Conservation (phyloP, 2,113 vertebrate genomes). For the Dunckerocampus dactyliophorus region DNA sequence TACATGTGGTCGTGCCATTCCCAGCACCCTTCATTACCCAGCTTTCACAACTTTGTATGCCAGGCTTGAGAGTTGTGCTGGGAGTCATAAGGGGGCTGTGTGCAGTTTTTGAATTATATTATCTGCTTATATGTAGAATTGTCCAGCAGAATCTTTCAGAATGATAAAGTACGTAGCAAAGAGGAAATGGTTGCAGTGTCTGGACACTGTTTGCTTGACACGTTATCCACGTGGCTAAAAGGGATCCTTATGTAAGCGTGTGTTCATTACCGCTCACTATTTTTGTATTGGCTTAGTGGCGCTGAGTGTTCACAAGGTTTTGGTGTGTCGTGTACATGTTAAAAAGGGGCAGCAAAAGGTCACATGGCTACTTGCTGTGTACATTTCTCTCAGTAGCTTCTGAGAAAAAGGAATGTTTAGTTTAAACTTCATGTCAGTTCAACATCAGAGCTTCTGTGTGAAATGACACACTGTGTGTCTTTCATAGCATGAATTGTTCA, state of each 20-base stretch:
- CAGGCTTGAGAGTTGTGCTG: neutral
- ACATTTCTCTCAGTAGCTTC: too few species aligned
- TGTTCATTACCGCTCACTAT: slow-evolving; percentile 50
- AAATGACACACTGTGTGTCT: slow-evolving; percentile 8
- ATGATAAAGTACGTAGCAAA: slow-evolving; percentile 2
- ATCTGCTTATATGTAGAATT: slow-evolving; percentile 1
- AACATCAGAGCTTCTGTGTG: neutral
- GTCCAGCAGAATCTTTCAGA: neutral
- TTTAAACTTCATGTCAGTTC: too few species aligned
- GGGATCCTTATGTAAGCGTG: slow-evolving; percentile 39
- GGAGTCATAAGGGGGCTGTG: slow-evolving; percentile 7
- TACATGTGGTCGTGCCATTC: slow-evolving; percentile 11
- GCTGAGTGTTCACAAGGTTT: slow-evolving; percentile 29
- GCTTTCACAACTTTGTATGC: neutral
- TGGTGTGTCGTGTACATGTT: slow-evolving; percentile 40
- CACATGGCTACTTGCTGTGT: neutral
- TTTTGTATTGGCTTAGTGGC: slow-evolving; percentile 57
- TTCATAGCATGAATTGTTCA: slow-evolving; percentile 5
- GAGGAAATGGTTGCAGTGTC: slow-evolving; percentile 13
- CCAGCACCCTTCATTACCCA: neutral
- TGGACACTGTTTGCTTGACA: slow-evolving; percentile 12
- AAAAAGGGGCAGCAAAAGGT: neutral
- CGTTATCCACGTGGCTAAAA: slow-evolving; percentile 29
- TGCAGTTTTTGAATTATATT: slow-evolving; percentile 19
- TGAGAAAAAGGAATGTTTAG: too few species aligned